Evolutionary conservation across 2,113 vertebrate species (phyloP).

Genomic region (Capricornis sumatraensis): DNA sequence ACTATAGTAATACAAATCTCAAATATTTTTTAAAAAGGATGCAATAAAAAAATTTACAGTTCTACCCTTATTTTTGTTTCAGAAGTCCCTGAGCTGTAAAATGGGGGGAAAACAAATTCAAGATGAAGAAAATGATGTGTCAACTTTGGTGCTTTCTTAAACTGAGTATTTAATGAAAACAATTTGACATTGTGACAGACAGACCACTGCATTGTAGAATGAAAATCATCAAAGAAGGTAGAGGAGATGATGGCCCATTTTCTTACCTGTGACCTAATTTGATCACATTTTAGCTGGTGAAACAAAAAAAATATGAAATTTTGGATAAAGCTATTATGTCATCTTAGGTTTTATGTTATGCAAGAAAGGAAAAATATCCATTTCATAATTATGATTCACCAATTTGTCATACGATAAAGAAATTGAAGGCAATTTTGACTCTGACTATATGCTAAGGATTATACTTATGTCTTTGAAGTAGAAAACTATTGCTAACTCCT

Average conservation of each 20-base stretch:
- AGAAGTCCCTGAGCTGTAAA: not conserved
- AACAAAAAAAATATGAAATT: not conserved
- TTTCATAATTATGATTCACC: not conserved
- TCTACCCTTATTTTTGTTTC: not conserved
- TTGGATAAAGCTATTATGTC: not conserved
- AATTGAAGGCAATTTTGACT: not conserved
- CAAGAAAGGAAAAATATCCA: not conserved
- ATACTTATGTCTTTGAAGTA: not conserved
- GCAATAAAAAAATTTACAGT: not conserved
- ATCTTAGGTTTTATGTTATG: not conserved
- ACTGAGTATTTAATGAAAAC: not conserved
- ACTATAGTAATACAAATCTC: not conserved
- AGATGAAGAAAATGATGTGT: not conserved
- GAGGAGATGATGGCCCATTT: not conserved
- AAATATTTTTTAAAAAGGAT: not conserved
- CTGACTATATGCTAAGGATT: not conserved
- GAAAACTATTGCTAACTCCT: not conserved
- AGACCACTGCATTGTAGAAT: not conserved
- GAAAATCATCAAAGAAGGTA: not conserved
- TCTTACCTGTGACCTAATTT: not conserved
- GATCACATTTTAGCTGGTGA: not conserved
- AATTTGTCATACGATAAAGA: not conserved
- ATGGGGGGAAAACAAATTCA: not conserved
- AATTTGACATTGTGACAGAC: not conserved
- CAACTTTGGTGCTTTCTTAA: not conserved